Evolutionary conservation across 2,113 vertebrate genomes (phyloP).

Genomic region (Rhinolophus ferrumequinum): DNA sequence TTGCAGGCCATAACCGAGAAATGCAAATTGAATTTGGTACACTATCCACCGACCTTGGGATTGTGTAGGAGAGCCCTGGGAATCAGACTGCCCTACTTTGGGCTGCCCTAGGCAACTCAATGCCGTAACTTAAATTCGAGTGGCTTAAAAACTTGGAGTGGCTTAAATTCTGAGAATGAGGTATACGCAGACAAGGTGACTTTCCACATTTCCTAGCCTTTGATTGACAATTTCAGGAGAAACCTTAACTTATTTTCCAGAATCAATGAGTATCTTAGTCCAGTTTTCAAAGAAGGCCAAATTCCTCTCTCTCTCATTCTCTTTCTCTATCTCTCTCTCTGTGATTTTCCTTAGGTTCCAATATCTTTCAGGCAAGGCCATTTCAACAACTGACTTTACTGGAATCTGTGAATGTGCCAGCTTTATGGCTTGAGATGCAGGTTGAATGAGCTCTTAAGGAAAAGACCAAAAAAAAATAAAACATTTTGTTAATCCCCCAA

Average conservation of each 20-base stretch:
- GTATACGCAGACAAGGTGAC: neutral
- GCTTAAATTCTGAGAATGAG: neutral
- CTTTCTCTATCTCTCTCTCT: neutral
- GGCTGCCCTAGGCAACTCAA: neutral
- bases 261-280: neutral
- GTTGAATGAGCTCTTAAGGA: neutral
- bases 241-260: neutral
- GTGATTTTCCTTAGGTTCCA: neutral
- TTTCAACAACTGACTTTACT: neutral
- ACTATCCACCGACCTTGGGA: constrained; percentile 24
- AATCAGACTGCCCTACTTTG: neutral
- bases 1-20: constrained; percentile 42
- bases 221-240: neutral
- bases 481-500: neutral
- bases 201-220: neutral
- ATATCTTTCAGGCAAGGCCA: neutral
- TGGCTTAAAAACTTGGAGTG: neutral
- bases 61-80: neutral
- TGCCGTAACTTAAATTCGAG: neutral
- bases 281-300: neutral
- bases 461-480: neutral
- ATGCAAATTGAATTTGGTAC: constrained; percentile 45
- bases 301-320: neutral
- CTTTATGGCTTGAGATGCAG: neutral
- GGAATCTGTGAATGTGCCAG: neutral